phyloP scores from a whole-genome alignment of 2,888 invertebrate species.

The Pelosia muscerda region DNA sequence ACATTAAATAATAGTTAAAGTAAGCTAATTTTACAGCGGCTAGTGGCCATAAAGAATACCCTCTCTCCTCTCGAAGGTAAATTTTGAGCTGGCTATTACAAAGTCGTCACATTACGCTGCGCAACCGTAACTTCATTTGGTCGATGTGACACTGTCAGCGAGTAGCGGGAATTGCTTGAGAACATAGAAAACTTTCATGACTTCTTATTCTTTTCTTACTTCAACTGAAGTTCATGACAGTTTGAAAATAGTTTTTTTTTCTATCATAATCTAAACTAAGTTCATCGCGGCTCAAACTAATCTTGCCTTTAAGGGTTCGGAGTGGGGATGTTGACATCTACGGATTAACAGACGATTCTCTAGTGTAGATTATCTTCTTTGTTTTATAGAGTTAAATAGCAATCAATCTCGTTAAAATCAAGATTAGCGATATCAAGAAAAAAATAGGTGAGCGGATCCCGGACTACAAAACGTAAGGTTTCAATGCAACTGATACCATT shows the following conservation, averaged over 20 bases:
- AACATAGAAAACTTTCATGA: not conserved
- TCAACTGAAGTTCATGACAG: not conserved
- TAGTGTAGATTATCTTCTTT: not conserved
- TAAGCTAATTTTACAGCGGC: conserved; percentile 73
- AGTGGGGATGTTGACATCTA: not conserved
- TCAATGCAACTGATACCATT: too few relatives aligned
- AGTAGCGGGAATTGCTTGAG: conserved; percentile 25
- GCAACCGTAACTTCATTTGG: conserved; percentile 62
- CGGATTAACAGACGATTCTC: not conserved
- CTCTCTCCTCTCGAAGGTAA: conserved; percentile 53
- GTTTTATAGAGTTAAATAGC: too few relatives aligned
- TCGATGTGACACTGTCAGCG: conserved; percentile 41
- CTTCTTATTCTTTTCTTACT: not conserved
- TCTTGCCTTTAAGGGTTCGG: not conserved
- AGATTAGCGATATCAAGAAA: too few relatives aligned
- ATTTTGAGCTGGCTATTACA: conserved; percentile 69
- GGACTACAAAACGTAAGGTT: too few relatives aligned
- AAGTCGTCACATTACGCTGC: conserved; percentile 71
- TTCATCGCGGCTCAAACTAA: too few relatives aligned
- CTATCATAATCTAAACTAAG: not conserved
- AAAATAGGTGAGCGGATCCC: too few relatives aligned
- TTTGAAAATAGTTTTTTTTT: not conserved
- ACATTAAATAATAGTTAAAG: conserved; percentile 82
- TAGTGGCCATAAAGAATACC: conserved; percentile 65
- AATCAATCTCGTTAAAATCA: not conserved